These are phyloP conservation scores for Sciurus niger DNA, from an alignment of 2,113 vertebrate species.

Conservation along the genomic window DNA sequence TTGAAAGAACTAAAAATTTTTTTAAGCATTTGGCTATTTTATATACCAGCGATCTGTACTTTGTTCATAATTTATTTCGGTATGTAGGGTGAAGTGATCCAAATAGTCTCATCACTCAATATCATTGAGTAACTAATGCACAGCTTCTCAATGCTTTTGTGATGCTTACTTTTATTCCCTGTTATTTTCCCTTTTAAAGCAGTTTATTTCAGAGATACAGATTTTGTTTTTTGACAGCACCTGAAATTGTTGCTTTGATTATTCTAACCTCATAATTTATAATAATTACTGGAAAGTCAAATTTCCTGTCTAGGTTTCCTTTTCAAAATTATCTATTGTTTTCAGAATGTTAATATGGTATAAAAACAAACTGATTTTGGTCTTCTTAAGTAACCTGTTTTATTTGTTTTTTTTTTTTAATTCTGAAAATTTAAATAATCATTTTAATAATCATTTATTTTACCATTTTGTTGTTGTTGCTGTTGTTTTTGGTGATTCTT, in stretches of 20 bases:
- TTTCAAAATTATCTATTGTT: conserved; percentile 30
- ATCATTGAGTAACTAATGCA: not conserved
- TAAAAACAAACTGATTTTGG: conserved; percentile 42
- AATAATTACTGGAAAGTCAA: conserved; percentile 57
- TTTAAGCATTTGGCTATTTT: not conserved
- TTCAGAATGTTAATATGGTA: not conserved
- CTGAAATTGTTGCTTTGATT: conserved; percentile 19
- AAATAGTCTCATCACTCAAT: not conserved
- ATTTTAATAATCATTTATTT: not conserved
- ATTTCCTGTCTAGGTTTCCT: conserved; percentile 4
- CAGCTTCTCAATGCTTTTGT: not conserved
- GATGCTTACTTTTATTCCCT: not conserved
- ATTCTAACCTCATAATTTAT: not conserved
- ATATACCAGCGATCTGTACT: not conserved
- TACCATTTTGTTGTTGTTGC: not conserved
- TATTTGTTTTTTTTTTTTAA: not conserved
- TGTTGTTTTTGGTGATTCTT: no score
- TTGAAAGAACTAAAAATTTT: conserved; percentile 3
- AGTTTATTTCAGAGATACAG: not conserved
- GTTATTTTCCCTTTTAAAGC: conserved; percentile 15
- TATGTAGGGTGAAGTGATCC: not conserved
- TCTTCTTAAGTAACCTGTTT: not conserved
- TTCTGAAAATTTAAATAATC: not conserved
- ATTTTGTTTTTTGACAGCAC: conserved; percentile 13
- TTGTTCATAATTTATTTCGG: not conserved